These are phyloP conservation scores for Epizoanthus ramosus DNA, from an alignment of 92 coral and sea anemone genomes.

Conservation along the genomic window DNA sequence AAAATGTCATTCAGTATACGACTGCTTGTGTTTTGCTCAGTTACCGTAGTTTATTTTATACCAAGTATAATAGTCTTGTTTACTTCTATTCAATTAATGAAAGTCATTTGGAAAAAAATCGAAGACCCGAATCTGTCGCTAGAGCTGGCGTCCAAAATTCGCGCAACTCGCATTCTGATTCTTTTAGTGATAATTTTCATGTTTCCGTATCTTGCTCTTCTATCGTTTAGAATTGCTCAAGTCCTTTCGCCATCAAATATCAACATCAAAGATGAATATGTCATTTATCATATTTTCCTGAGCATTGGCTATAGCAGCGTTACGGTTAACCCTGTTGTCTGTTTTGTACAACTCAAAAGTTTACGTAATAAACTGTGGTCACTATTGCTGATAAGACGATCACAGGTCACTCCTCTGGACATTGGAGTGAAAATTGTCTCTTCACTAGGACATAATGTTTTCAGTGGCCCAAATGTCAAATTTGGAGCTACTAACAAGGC, in stretches of 20 bases:
- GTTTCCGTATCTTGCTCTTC: slow-evolving; percentile 7
- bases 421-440: too few species aligned
- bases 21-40: not conserved
- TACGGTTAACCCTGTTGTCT: too few species aligned
- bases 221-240: slow-evolving; percentile 4
- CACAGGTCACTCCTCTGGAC: too few species aligned
- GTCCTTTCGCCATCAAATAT: not conserved
- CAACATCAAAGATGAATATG: not conserved
- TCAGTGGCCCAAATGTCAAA: too few species aligned
- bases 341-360: too few species aligned
- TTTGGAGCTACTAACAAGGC: too few species aligned
- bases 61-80: slow-evolving; percentile 9
- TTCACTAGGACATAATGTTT: too few species aligned
- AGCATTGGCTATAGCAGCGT: too few species aligned
- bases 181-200: not conserved
- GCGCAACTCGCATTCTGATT: slow-evolving; percentile 12
- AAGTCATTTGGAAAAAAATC: slow-evolving; percentile 13
- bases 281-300: too few species aligned
- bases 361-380: too few species aligned
- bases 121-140: slow-evolving; percentile 8
- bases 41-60: not conserved
- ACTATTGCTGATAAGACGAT: too few species aligned
- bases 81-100: slow-evolving; percentile 10
- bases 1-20: not conserved
- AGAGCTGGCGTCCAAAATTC: slow-evolving; percentile 10